These are phyloP conservation scores for Catostomus latipinnis DNA, from an alignment of 2,797 vertebrate genomes.

Conservation along the genomic window DNA sequence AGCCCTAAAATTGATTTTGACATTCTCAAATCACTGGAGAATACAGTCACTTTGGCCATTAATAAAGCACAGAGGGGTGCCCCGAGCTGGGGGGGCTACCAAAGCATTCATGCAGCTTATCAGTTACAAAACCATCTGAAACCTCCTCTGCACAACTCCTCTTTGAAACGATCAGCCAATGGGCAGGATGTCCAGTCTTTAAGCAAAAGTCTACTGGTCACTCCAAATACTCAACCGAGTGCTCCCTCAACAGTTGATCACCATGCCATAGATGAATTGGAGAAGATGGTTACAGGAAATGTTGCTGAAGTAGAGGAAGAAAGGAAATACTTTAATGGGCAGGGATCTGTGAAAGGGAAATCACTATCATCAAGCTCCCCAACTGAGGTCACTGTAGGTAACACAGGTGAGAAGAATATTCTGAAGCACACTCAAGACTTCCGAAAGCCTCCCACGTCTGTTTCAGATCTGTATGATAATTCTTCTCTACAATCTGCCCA, in stretches of 20 bases:
- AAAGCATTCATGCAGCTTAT: conserved; percentile 98
- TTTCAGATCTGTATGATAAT: conserved; percentile 83
- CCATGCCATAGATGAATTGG: conserved; percentile 93
- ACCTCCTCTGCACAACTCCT: conserved; percentile 82
- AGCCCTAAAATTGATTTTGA: conserved; percentile 95
- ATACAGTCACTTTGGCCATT: conserved; percentile 96
- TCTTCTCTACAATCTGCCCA: conserved; percentile 93
- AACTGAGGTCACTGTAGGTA: conserved; percentile 76
- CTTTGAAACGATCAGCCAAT: conserved; percentile 83
- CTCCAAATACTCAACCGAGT: conserved; percentile 70
- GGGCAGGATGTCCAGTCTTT: conserved; percentile 78
- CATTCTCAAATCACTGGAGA: conserved; percentile 97
- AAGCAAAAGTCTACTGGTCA: conserved; percentile 86
- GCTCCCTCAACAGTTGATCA: conserved; percentile 76
- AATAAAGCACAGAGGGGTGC: conserved; percentile 98
- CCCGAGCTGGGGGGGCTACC: conserved; percentile 97
- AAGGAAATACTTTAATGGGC: conserved; percentile 83
- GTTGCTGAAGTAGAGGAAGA: conserved; percentile 91
- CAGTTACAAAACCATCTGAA: conserved; percentile 95
- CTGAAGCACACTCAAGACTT: conserved; percentile 66
- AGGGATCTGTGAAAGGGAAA: conserved; percentile 84
- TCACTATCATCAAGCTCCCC: conserved; percentile 76
- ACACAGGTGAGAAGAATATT: conserved; percentile 6
- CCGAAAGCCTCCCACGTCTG: conserved; percentile 75
- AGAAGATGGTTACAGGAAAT: conserved; percentile 94